A percentile compares a stretch with the other conserved stretches of the same genome.
Evolutionary conservation across 2,113 vertebrate species (phyloP).

Genomic region (Osmerus eperlanus): DNA sequence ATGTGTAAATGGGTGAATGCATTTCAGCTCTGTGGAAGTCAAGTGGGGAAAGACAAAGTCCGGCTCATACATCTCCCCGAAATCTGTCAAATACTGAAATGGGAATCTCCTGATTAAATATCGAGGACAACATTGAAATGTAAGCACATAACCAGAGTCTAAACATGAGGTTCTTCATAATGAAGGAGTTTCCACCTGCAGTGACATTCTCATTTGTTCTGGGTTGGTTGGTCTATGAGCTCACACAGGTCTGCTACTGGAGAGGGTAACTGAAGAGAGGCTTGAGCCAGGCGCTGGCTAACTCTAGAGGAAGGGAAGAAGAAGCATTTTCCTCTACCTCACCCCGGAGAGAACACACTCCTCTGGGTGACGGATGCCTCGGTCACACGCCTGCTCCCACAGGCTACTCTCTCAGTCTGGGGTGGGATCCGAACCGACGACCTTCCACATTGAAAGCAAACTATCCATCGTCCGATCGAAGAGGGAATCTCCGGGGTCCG

Average conservation of each 20-base stretch:
- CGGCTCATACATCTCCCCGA: slow-evolving; percentile 46
- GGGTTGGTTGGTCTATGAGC: slow-evolving; percentile 45
- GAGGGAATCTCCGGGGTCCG: background rate
- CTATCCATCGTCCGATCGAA: too few species aligned
- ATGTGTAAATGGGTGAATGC: too few species aligned
- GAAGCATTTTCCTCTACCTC: slow-evolving; percentile 51
- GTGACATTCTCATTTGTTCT: slow-evolving; percentile 64
- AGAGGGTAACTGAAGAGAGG: slow-evolving; percentile 53
- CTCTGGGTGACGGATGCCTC: too few species aligned
- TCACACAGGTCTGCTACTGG: slow-evolving; percentile 51
- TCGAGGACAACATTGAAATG: slow-evolving; percentile 45
- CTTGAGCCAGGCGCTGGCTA: slow-evolving; percentile 22
- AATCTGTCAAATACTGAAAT: slow-evolving; percentile 48
- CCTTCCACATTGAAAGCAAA: too few species aligned
- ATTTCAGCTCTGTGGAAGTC: background rate
- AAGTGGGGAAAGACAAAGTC: slow-evolving; percentile 6
- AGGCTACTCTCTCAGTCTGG: too few species aligned
- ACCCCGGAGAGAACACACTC: slow-evolving; percentile 44
- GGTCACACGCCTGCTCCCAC: too few species aligned
- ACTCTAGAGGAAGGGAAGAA: slow-evolving; percentile 31
- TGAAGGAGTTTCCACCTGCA: slow-evolving; percentile 69
- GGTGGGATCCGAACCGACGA: too few species aligned
- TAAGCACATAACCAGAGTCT: slow-evolving; percentile 44
- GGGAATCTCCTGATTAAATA: slow-evolving; percentile 53
- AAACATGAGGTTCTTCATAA: slow-evolving; percentile 57